Conservation (phyloP, 2,113 vertebrate species). For the Coracopsis vasa region DNA sequence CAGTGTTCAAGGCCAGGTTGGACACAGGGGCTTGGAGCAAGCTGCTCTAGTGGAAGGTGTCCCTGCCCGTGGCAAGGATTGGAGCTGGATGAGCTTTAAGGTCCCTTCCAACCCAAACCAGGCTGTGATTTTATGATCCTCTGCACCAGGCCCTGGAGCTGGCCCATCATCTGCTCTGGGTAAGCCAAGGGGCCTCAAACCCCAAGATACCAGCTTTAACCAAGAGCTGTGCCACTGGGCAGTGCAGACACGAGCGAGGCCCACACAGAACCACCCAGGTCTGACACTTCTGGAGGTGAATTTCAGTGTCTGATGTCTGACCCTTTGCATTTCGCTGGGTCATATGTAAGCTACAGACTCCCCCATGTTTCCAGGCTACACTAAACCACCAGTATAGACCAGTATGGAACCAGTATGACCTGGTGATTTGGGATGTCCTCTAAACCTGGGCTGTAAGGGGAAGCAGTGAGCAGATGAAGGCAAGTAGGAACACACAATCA, state of each 20-base stretch:
- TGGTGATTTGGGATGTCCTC: neutral
- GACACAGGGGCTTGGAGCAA: no score
- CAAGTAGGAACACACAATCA: neutral
- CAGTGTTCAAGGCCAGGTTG: no score
- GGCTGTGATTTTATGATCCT: neutral
- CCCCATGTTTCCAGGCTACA: rapidly evolving
- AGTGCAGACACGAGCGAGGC: neutral
- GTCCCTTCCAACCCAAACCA: neutral
- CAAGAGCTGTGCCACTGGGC: neutral
- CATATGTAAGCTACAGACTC: neutral
- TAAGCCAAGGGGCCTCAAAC: neutral
- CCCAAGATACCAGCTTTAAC: no score
- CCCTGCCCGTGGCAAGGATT: neutral
- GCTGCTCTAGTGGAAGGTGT: neutral
- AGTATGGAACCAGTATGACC: neutral
- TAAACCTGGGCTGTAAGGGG: neutral
- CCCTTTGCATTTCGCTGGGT: neutral
- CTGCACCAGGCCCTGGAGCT: neutral
- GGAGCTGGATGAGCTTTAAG: neutral
- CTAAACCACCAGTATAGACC: neutral
- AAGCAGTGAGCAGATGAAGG: neutral
- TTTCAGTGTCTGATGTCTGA: neutral
- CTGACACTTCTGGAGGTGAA: neutral
- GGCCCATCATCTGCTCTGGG: neutral
- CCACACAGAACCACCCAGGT: neutral